These are phyloP conservation scores for Hemiscyllium ocellatum DNA, from an alignment of 2,113 vertebrate species.

Conservation along the genomic window DNA sequence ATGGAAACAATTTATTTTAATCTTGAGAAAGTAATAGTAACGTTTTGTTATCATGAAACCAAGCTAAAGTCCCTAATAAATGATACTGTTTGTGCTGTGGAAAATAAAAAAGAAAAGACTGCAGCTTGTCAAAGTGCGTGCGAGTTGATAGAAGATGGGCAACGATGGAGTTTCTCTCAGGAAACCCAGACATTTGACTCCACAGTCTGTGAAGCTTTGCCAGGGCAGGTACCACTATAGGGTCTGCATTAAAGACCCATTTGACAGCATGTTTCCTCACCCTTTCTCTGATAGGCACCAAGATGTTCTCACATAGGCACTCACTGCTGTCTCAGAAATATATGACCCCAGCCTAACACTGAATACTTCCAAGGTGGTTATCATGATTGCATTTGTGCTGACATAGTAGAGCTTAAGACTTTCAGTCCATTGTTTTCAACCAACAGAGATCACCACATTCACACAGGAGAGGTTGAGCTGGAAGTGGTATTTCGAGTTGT, in stretches of 20 bases:
- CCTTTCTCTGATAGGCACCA: neutral
- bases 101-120: neutral
- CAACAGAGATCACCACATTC: neutral
- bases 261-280: neutral
- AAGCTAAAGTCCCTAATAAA: neutral
- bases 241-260: neutral
- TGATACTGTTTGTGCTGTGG: neutral
- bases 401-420: neutral
- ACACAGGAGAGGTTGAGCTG: neutral
- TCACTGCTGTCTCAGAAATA: neutral
- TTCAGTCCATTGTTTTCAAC: neutral
- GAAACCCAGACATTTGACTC: neutral
- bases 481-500: neutral
- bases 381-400: neutral
- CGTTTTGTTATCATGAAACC: neutral
- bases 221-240: too few species aligned
- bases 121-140: neutral
- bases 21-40: neutral
- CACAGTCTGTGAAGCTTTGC: neutral
- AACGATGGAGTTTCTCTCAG: too few species aligned
- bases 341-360: neutral
- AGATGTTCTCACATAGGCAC: neutral
- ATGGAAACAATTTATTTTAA: neutral
- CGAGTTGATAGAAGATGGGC: too few species aligned
- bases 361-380: neutral